Base-by-base conservation (phyloP, 2,888 invertebrate species). In the Dynastes grantii region DNA sequence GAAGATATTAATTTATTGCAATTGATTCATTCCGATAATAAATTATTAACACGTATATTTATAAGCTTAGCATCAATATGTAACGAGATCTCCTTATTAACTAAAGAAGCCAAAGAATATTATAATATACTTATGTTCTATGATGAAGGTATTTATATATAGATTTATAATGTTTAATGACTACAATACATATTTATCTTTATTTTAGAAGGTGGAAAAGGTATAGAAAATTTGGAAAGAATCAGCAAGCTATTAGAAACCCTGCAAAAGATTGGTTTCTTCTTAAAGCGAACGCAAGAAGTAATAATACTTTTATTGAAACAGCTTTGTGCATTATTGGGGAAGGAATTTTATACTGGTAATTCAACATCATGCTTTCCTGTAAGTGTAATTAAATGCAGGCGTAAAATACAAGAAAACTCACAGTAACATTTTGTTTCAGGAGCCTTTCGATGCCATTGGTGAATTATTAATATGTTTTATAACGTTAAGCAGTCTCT, bases 1-100 rank as follows among this genome's bases (percentile, higher is more conserved):
- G 96, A 96, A 88, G 91, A 92, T 81, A 90, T 93, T 13, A 90
- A 92, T 3, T 87, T 95, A 49, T 89, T 94, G 49, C 92, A 94
- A 82, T 88, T 97, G 80, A 92, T 95, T 11, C 93, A 95, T 82
- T 95, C 96, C 32, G 96, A 97, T 88, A 96, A 96, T 86, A 95
- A 94, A 85, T 90, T 94, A 70, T 91, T 97, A 84, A 94, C 94
- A 51, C 94, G 95, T 89, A 92, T 97, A 65, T 89, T 98, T 8
- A 92, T 94, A 61, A 95, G 96, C 0, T 92, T 98, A 79, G 93
- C 94, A 16, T 92, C 95, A 8, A 89, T 97, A 1, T 96, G 95
- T 87, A 91, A 92, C 83, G 97, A 98, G 90, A 92, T 96, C 79
- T 90, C 92, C 76, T 87, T 91, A 76, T 89, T 97, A 16, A 92